Conservation (phyloP, 2,888 invertebrate genomes). For the Plagodis pulveraria region DNA sequence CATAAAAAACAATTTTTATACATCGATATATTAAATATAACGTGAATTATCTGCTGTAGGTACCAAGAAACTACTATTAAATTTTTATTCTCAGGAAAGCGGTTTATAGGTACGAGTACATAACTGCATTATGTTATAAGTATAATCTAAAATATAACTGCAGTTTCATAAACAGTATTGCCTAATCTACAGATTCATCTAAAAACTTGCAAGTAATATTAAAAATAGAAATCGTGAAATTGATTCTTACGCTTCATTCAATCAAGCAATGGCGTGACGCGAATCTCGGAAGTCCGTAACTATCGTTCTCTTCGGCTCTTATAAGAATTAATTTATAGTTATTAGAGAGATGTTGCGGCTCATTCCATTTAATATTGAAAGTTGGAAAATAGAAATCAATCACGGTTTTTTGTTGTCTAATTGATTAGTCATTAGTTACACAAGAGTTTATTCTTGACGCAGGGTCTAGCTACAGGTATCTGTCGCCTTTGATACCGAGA, state of each 20-base stretch:
- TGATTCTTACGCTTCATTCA: conserved; percentile 18
- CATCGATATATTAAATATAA: too few species aligned
- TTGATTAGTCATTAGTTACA: neutral
- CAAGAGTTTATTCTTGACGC: too few species aligned
- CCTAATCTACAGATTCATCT: conserved; percentile 1
- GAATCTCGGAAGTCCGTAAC: conserved; percentile 16
- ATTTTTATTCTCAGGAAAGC: too few species aligned
- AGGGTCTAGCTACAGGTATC: too few species aligned
- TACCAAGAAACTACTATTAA: too few species aligned
- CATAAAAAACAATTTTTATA: too few species aligned
- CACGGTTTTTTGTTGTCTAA: neutral
- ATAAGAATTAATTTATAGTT: conserved; percentile 2
- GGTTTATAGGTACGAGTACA: too few species aligned
- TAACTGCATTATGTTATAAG: too few species aligned
- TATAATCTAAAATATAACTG: too few species aligned
- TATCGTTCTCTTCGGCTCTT: conserved; percentile 18
- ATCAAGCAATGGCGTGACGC: conserved; percentile 9
- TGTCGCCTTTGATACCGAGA: too few species aligned
- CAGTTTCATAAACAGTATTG: neutral
- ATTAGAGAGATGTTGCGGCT: conserved; percentile 6
- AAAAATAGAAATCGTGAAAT: conserved; percentile 30
- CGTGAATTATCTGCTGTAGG: too few species aligned
- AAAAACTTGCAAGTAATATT: conserved; percentile 13
- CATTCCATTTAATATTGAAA: conserved; percentile 10
- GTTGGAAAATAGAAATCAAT: conserved; percentile 21